phyloP scores from a whole-genome alignment of 1,140 invertebrate species.

The Bradysia coprophila region DNA sequence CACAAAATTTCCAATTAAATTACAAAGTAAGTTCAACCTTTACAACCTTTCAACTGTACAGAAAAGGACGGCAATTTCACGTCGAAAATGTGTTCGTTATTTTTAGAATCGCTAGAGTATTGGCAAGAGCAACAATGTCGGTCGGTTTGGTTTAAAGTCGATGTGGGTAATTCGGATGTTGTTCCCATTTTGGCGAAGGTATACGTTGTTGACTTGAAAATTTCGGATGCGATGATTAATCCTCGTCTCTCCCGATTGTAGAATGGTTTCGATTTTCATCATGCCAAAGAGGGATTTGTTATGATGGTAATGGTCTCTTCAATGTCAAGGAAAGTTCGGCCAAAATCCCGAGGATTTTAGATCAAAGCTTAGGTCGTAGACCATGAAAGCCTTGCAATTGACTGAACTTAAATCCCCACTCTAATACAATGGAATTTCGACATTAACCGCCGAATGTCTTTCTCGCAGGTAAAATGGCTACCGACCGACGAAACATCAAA shows the following conservation, averaged over 20 bases:
- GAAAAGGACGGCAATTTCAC: slow-evolving; percentile 7
- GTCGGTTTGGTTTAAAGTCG: slow-evolving; percentile 69
- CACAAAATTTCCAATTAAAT: slow-evolving; percentile 28
- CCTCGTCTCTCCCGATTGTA: slow-evolving; percentile 19
- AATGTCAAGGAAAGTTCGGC: too few species aligned
- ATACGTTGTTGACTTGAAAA: slow-evolving; percentile 8
- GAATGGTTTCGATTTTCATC: slow-evolving; percentile 74
- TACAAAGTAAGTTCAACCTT: slow-evolving; percentile 29
- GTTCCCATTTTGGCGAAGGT: slow-evolving; percentile 57
- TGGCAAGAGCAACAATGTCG: slow-evolving; percentile 47
- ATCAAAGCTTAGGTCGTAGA: too few species aligned
- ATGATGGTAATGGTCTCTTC: too few species aligned
- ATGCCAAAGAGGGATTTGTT: slow-evolving; percentile 58
- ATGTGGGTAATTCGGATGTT: slow-evolving; percentile 46
- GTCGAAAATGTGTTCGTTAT: slow-evolving; percentile 5
- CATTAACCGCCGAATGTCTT: too few species aligned
- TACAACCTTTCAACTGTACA: not conserved
- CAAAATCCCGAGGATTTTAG: too few species aligned
- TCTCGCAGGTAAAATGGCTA: slow-evolving; percentile 68
- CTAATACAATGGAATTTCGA: too few species aligned
- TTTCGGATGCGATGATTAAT: slow-evolving; percentile 2
- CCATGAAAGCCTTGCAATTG: too few species aligned
- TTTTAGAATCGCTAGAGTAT: slow-evolving; percentile 44
- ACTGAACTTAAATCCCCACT: too few species aligned
- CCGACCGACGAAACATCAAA: slow-evolving; percentile 38